These are phyloP conservation scores for Nomia melanderi DNA, from an alignment of 1,140 invertebrate species.

Conservation along the genomic window DNA sequence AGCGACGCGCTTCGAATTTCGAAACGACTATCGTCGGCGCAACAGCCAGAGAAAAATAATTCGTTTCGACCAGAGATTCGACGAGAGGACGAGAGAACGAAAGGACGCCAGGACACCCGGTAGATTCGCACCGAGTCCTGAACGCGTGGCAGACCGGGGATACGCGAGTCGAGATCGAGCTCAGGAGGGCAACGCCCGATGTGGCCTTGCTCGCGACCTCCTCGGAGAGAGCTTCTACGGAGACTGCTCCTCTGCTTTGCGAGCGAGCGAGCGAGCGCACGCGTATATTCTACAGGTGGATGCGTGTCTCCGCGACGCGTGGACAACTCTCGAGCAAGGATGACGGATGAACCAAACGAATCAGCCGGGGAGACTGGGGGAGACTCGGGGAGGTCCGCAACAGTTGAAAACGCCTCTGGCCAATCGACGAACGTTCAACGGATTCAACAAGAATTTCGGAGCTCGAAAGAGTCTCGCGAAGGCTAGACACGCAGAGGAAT, in stretches of 20 bases:
- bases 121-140: conserved; percentile 19
- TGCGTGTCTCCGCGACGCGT: neutral
- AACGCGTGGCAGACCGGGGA: neutral
- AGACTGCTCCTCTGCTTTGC: conserved; percentile 21
- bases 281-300: neutral
- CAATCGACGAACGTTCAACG: too few species aligned
- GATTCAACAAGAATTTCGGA: neutral
- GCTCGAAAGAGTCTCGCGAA: neutral
- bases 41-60: too few species aligned
- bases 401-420: neutral
- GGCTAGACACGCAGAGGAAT: neutral
- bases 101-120: conserved; percentile 17
- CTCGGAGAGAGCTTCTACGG: conserved; percentile 49
- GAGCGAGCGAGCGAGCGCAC: neutral
- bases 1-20: neutral
- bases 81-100: too few species aligned
- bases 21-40: too few species aligned
- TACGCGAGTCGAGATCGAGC: conserved; percentile 40
- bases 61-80: too few species aligned
- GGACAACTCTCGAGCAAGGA: conserved; percentile 10
- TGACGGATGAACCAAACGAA: conserved; percentile 10
- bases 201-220: conserved; percentile 80
- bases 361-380: neutral
- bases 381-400: neutral
- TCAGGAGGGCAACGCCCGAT: conserved; percentile 75